Conservation (phyloP, 2,888 invertebrate genomes). For the Morpho deidamia region DNA sequence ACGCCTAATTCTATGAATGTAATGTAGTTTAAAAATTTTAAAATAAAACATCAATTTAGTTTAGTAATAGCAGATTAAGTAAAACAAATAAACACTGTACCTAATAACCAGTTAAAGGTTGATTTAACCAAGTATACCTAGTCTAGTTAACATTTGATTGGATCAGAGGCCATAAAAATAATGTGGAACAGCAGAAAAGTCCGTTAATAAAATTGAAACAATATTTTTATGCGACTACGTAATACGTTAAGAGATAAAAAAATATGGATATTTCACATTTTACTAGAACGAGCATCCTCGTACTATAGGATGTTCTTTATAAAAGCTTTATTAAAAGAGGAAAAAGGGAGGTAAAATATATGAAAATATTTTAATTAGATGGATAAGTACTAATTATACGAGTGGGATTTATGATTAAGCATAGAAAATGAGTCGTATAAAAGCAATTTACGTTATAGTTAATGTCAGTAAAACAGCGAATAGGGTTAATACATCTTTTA, state of each 20-base stretch:
- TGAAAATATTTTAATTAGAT: background rate
- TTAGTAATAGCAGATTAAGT: background rate
- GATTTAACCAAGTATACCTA: background rate
- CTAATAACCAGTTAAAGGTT: background rate
- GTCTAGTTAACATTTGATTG: background rate
- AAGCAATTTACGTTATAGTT: too few relatives aligned
- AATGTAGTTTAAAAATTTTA: too few relatives aligned
- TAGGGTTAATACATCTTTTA: too few relatives aligned
- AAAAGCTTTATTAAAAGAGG: background rate
- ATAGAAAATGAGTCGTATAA: too few relatives aligned
- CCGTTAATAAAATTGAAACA: constrained; percentile 1
- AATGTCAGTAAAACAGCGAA: too few relatives aligned
- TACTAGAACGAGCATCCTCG: background rate
- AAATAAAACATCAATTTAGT: background rate
- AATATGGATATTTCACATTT: background rate
- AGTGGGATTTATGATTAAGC: background rate
- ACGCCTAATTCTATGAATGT: too few relatives aligned
- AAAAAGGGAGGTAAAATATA: background rate
- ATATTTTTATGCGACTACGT: background rate
- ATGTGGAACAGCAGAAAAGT: background rate
- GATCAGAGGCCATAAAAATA: constrained; percentile 1
- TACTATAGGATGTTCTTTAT: background rate
- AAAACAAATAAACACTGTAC: background rate
- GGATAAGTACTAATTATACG: background rate
- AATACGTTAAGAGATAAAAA: background rate